Evolutionary conservation across 1,140 invertebrate genomes (phyloP).

Genomic region (Cherax quadricarinatus): DNA sequence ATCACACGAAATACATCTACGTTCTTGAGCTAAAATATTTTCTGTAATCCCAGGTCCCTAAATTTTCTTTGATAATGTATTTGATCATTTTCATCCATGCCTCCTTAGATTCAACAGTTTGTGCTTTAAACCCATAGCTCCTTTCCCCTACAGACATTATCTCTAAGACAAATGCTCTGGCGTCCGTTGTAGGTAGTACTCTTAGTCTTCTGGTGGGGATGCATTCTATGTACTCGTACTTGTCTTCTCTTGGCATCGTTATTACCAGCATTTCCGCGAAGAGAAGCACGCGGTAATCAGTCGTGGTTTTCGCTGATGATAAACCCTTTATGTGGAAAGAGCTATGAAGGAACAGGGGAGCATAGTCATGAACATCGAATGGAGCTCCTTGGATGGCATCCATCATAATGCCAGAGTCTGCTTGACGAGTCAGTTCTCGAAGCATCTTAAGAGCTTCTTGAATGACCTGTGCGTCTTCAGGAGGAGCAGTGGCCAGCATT

Average conservation of each 20-base stretch:
- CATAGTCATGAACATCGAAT: slow-evolving; percentile 13
- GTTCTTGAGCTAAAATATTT: too few species aligned
- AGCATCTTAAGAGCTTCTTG: slow-evolving; percentile 14
- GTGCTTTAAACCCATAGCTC: neutral
- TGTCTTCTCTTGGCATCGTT: neutral
- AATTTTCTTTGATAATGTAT: too few species aligned
- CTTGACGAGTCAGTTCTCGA: neutral
- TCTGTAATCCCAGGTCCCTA: too few species aligned
- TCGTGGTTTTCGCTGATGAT: neutral
- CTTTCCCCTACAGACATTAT: neutral
- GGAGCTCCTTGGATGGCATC: slow-evolving; percentile 1
- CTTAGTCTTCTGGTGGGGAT: neutral
- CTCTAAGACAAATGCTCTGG: slow-evolving; percentile 3
- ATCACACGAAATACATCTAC: too few species aligned
- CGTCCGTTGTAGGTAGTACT: neutral
- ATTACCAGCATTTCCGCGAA: slow-evolving; percentile 38
- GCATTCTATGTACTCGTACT: slow-evolving; percentile 3
- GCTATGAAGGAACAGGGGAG: slow-evolving; percentile 19
- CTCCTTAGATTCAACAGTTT: neutral
- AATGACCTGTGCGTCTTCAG: neutral
- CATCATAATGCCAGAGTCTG: slow-evolving; percentile 34
- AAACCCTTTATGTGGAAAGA: slow-evolving; percentile 16
- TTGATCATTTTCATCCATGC: neutral
- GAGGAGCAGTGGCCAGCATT: neutral
- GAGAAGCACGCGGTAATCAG: neutral